Evolutionary conservation across 2,888 invertebrate genomes (phyloP).

Genomic region (Archips xylosteana): DNA sequence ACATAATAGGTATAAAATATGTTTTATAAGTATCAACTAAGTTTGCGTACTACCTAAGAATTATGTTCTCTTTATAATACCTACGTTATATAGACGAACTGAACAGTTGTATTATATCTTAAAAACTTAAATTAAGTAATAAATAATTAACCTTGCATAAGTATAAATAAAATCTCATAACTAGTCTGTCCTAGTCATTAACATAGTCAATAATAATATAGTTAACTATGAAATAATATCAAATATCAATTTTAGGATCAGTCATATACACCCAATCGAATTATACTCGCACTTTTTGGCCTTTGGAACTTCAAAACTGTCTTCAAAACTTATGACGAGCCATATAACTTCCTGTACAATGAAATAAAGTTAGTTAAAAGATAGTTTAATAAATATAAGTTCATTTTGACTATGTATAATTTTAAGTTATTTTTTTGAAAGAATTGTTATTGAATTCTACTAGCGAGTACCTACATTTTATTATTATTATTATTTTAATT

Average conservation of each 20-base stretch:
- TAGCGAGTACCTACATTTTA: neutral
- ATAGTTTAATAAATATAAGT: neutral
- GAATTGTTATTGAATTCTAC: neutral
- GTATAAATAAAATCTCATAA: slow-evolving; percentile 4
- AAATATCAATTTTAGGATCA: neutral
- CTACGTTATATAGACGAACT: neutral
- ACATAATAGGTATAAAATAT: no score
- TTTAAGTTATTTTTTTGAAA: neutral
- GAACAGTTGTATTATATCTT: neutral
- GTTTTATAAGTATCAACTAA: no score
- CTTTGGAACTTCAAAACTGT: neutral
- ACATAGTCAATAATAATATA: neutral
- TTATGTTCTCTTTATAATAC: neutral
- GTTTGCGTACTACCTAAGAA: neutral
- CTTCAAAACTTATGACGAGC: neutral
- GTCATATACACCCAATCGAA: neutral
- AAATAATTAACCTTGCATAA: neutral
- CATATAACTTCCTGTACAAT: no score
- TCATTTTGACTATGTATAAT: neutral
- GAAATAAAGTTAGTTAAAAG: no score
- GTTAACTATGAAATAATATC: neutral
- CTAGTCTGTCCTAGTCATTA: slow-evolving; percentile 20
- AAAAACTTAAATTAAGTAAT: neutral
- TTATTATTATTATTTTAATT: neutral
- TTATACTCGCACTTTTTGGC: no score